Percentiles rank a stretch among this genome's conserved stretches.
Evolutionary conservation across 2,888 invertebrate genomes (phyloP).

Genomic region (Hyalella azteca): DNA sequence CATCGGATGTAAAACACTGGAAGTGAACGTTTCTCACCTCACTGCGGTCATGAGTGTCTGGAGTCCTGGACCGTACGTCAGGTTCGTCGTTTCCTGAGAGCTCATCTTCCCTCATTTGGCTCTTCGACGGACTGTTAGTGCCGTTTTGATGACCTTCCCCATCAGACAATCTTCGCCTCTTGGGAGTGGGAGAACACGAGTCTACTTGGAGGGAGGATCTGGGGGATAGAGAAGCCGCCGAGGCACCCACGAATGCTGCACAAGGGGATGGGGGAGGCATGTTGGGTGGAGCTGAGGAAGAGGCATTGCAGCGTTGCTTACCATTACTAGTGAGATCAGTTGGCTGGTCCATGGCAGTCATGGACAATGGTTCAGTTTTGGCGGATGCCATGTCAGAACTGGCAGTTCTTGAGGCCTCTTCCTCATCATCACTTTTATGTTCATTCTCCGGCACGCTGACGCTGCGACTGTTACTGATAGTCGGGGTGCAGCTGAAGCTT

Average conservation of each 20-base stretch:
- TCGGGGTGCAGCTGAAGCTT: neutral
- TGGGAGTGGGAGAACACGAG: constrained; percentile 42
- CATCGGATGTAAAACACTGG: no score
- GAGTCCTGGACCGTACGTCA: neutral
- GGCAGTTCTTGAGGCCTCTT: neutral
- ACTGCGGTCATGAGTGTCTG: neutral
- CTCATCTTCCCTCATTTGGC: neutral
- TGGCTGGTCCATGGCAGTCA: constrained; percentile 17
- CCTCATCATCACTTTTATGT: neutral
- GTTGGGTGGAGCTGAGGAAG: neutral
- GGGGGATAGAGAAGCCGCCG: constrained; percentile 27
- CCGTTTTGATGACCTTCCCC: neutral
- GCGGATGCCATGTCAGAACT: neutral
- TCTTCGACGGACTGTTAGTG: neutral
- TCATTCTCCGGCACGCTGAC: neutral
- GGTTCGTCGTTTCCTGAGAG: neutral
- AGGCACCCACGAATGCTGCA: constrained; percentile 33
- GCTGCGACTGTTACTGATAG: neutral
- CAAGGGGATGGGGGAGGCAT: constrained; percentile 28
- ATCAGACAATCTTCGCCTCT: constrained; percentile 43
- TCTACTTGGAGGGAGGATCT: constrained; percentile 38
- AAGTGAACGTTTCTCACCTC: no score
- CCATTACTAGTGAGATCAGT: constrained; percentile 35
- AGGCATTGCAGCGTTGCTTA: neutral
- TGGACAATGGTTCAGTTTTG: neutral